These are phyloP conservation scores for Nymphalis io DNA, from an alignment of 1,140 invertebrate species.

Conservation along the genomic window DNA sequence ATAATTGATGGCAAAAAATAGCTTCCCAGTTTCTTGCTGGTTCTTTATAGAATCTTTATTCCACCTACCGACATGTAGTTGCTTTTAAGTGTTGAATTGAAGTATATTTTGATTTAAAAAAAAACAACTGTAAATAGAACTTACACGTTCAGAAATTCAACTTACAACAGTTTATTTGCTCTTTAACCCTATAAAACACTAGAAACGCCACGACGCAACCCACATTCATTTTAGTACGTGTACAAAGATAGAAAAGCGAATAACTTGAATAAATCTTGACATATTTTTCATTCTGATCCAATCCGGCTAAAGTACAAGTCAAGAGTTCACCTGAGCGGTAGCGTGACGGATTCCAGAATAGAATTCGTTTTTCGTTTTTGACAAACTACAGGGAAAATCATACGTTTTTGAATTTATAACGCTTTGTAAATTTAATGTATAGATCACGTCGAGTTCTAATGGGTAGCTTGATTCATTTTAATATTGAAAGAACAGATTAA, in stretches of 20 bases:
- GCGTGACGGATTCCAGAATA: constrained; percentile 18
- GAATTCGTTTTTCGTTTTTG: constrained; percentile 11
- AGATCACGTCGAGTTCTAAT: too few species aligned
- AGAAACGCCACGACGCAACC: background rate
- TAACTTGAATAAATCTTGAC: constrained; percentile 18
- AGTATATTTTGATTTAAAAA: too few species aligned
- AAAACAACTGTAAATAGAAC: too few species aligned
- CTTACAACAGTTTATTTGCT: background rate
- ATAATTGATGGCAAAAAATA: too few species aligned
- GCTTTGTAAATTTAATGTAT: too few species aligned
- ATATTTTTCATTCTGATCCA: constrained; percentile 40
- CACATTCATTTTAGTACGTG: constrained; percentile 5
- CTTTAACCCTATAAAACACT: background rate
- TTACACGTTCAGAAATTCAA: background rate
- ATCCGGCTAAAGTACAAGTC: constrained; percentile 44
- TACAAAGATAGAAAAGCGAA: constrained; percentile 6
- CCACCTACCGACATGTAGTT: too few species aligned
- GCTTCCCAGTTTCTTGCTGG: too few species aligned
- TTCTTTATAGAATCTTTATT: too few species aligned
- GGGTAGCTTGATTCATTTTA: too few species aligned
- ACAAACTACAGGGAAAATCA: background rate
- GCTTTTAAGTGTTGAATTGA: too few species aligned
- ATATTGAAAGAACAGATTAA: too few species aligned
- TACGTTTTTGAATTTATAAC: too few species aligned
- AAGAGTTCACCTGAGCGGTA: constrained; percentile 26